Base-by-base conservation (phyloP, 2,888 invertebrate genomes). In the Ecliptopera silaceata region DNA sequence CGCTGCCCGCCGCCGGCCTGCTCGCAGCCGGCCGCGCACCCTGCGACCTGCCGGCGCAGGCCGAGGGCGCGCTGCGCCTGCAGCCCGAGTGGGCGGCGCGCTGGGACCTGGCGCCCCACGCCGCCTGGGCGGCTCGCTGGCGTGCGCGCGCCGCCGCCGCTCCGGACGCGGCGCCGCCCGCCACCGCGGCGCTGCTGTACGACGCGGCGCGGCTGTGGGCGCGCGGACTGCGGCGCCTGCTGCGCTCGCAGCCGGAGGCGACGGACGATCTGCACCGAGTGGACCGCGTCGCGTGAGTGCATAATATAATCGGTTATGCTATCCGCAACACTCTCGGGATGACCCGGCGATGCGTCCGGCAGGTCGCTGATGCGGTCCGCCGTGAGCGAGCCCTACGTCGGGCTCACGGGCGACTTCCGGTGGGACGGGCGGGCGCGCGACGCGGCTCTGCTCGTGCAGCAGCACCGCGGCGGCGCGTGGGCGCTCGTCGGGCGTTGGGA, bases 391-490 rank as follows among this genome's bases (percentile, higher is more conserved):
- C 63, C 72, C 13, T 82, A 72, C 69, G 57, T 47, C 2, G 88
- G 88, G 0, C 63, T 86, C 20, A 88, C 89, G 20, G 89, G 89
- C 0, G 52, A 52, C 5, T 82, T 86, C 64, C 61, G 71, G 34
- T 89, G 88, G 88, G 65, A 55, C 22, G 62, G 54, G 3, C 55
- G 56, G 0, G 70, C 60, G 4, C 68, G 4, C 59, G 31, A 10
- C 13, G 77, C 94, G 29, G 95, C 0, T 17, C 17, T 71, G 1
- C 62, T 64, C 66, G 91, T 94, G 52, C 94, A 95, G 0, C 93
- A 93, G 69, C 95, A 97, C 49, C 26, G 95, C 75, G 88, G 94
- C 34, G 22, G 75, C 93, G 95, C 20, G 94, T 94, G 94, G 26
- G 93, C 94, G 95, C 5, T 95, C 50, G 34, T 8, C n/a, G 34